Evolutionary conservation across 2,113 vertebrate species (phyloP).

Genomic region (Mesocricetus auratus): DNA sequence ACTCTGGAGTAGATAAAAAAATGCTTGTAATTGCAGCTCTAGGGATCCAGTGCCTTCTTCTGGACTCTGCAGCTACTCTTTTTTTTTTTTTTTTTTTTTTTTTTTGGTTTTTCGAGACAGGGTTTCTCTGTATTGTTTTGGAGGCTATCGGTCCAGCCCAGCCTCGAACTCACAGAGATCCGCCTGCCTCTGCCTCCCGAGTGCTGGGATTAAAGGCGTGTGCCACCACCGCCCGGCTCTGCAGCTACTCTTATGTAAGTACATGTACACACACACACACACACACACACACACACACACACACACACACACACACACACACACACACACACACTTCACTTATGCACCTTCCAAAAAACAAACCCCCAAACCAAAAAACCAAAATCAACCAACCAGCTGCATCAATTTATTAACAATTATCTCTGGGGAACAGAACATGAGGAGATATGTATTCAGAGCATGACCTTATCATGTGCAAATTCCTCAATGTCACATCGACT

Average conservation of each 20-base stretch:
- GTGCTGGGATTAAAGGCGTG: too few relatives aligned
- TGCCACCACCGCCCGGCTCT: too few relatives aligned
- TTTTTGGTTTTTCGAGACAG: too few relatives aligned
- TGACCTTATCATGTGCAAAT: too few relatives aligned
- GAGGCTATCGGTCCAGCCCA: too few relatives aligned
- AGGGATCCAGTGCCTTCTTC: not conserved
- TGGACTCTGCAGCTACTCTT: not conserved
- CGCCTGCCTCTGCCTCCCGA: too few relatives aligned
- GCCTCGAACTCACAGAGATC: too few relatives aligned
- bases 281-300: not conserved
- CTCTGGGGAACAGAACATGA: not conserved
- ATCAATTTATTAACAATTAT: not conserved
- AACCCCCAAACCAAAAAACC: not conserved
- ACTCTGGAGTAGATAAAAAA: not conserved
- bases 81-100: too few relatives aligned
- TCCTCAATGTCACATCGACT: not conserved
- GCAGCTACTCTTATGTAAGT: not conserved
- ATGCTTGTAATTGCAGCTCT: not conserved
- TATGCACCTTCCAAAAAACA: too few relatives aligned
- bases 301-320: not conserved
- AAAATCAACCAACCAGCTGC: not conserved
- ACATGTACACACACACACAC: not conserved
- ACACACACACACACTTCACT: not conserved
- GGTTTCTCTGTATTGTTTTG: too few relatives aligned
- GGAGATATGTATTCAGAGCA: not conserved